Base-by-base conservation (phyloP, 2,113 vertebrate genomes). In the Microtus montanus region DNA sequence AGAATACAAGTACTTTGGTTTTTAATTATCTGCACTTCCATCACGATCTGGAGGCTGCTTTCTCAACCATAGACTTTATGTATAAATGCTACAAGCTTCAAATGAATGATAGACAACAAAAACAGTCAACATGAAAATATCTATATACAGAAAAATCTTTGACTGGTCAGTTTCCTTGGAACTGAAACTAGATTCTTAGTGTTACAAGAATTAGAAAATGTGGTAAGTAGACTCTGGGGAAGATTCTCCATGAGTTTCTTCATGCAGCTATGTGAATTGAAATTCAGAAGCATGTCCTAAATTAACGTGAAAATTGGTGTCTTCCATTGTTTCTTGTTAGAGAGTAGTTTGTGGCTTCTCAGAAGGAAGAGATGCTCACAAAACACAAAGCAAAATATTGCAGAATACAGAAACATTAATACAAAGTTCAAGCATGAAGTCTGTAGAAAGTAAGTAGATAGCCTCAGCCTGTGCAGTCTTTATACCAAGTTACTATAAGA, bases 81-180 rank as follows among this genome's bases (percentile, higher is more conserved):
- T 99, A 94, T 98, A 96, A 99, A 99, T 92, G 98, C 99, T 96
- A 99, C 96, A 98, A 99, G 92, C 98, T 99, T 97, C 98, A 98
- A 97, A 98, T 97, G 96, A 99, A 24, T 97, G 85, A 78, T 95
- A 38, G 97, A 98, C 33, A 97, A 90, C 75, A 98, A 99, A 95
- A 91, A 86, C 95, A 97, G 90, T 41, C 95, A 97, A 64, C 28
- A 47, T 26, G 12, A 78, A 35, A 78, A 63, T 26, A 95, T 98
- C 97, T 19, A 96, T 97, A 41, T 96, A 97, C 33, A 99, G 99
- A 91, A 98, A 99, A 98, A 97, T 99, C 94, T 97, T 99, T 96
- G 99, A 98, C 93, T 97, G 98, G 94, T 98, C 61, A 99, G 99
- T 97, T 99, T 99, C 97, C 99, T 99, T 97, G 99, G 99, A 83